Percentiles rank a stretch among this genome's conserved stretches.
Evolutionary conservation across 2,113 vertebrate species (phyloP).

Genomic region (Poeciliopsis retropinna): DNA sequence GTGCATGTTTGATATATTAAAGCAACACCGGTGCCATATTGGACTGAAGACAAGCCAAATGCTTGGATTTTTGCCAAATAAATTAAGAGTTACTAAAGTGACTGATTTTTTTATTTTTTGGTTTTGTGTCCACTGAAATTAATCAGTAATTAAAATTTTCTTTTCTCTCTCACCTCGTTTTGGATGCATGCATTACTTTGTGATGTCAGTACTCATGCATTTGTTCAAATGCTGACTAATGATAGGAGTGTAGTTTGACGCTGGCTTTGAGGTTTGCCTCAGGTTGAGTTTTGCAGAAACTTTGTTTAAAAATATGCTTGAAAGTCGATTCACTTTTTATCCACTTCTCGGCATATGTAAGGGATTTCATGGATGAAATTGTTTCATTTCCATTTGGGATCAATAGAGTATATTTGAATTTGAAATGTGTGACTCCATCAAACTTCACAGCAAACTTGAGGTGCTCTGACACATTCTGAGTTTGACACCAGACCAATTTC

Average conservation of each 20-base stretch:
- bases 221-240: too few species aligned
- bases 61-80: conserved; percentile 41
- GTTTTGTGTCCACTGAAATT: conserved; percentile 15
- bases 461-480: too few species aligned
- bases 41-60: conserved; percentile 8
- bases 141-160: neutral
- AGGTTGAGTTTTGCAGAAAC: neutral
- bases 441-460: too few species aligned
- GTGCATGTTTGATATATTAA: conserved; percentile 53
- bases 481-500: too few species aligned
- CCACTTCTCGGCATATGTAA: too few species aligned
- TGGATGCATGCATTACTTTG: conserved; percentile 7
- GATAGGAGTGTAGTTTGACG: too few species aligned
- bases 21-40: conserved; percentile 26
- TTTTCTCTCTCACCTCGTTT: too few species aligned
- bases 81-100: conserved; percentile 18
- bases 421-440: too few species aligned
- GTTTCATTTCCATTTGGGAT: too few species aligned
- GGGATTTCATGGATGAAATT: too few species aligned
- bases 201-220: conserved; percentile 17
- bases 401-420: too few species aligned
- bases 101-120: neutral
- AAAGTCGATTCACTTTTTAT: neutral
- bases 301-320: neutral
- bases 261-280: neutral